Evolutionary conservation across 2,113 vertebrate species (phyloP), one percentile per base, ranked within the genome.

Genomic region (Dendrocopos noguchii): DNA sequence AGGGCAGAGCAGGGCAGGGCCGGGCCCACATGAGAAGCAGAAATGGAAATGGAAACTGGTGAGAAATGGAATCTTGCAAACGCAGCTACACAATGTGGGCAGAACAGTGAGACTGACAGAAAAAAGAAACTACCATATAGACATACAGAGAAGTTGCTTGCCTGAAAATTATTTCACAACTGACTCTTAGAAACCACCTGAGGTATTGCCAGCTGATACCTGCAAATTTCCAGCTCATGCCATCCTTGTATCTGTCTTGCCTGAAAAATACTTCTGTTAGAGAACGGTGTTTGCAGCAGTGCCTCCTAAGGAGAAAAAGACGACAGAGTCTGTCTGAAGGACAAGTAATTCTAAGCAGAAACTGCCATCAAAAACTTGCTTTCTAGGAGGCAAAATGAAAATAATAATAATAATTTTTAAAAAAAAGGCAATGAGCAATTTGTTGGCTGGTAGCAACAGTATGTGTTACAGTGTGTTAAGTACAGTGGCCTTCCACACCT

Each of bases 1-100:
- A 52, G 33, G 13, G 57, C 25, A 27, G 21, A 61, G 47, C 44
- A 68, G 24, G 63, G 39, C 28, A 52, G 33, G 65, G 47, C 44
- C 61, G 24, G 63, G 39, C 28, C 50, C 1, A 0, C 2, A 3
- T 15, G 53, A 28, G 53, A 55, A 25, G 21, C 47, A 47, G 19
- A 5, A 55, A 55, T 55, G 53, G 50, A 52, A 50, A 52, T 61
- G 42, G 16, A 44, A 66, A 76, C 36, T 20, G 24, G 12, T 31
- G 67, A 73, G 56, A 47, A 94, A 42, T 0, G 5, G 20, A 80
- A 2, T 3, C 34, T 59, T 44, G 1, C 50, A 64, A 80, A 67
- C 10, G 27, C 59, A 65, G 28, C 74, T n/a, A 5, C 28, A 29
- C 22, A 21, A 53, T 4, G 5, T 28, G 36, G 56, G 46, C 71